Base-by-base conservation (phyloP, 2,888 invertebrate species). In the Hyppa rectilinea region DNA sequence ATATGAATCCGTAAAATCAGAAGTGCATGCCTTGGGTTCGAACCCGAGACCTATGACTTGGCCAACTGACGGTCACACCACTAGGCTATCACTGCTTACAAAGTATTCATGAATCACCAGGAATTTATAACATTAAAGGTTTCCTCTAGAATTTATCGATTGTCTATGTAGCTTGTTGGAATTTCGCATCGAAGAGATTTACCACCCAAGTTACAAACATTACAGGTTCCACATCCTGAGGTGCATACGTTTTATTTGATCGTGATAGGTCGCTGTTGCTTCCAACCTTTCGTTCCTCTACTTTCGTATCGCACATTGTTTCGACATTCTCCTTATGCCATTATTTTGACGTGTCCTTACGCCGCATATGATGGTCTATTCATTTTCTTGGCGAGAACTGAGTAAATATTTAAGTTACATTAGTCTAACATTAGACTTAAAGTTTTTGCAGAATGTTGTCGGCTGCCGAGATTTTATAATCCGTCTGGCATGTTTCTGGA, bases 261-360 rank as follows among this genome's bases (percentile, higher is more conserved):
- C 82, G 83, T 85, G 84, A 80, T 82, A 83, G 83, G 80, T 80
- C 82, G 55, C 26, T 10, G 40, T 60, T 71, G 67, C 59, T 81
- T 80, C 69, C 64, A 70, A 83, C 83, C 83, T 83, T 82, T 83
- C 70, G 58, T 81, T 72, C 67, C 50, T 75, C 63, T 68, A 75
- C 83, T 83, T 83, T 83, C 83, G 60, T 40, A 70, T 82, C 75
- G 72, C 72, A 62, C 40, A 77, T 75, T 67, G 70, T 71, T 78
- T 74, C 60, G 70, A 76, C 73, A 82, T 74, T 75, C 47, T 74
- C 59, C 43, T 10, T 56, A 50, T 29, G 63, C 55, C 69, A 72
- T 74, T 62, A 55, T 67, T 72, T 71, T 70, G 72, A 73, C 63
- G 69, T 73, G 50, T 74, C 38, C 45, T 53, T 60, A 55, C 23